Evolutionary conservation across 2,113 vertebrate genomes (phyloP).

Genomic region (Lycocorax pyrrhopterus): DNA sequence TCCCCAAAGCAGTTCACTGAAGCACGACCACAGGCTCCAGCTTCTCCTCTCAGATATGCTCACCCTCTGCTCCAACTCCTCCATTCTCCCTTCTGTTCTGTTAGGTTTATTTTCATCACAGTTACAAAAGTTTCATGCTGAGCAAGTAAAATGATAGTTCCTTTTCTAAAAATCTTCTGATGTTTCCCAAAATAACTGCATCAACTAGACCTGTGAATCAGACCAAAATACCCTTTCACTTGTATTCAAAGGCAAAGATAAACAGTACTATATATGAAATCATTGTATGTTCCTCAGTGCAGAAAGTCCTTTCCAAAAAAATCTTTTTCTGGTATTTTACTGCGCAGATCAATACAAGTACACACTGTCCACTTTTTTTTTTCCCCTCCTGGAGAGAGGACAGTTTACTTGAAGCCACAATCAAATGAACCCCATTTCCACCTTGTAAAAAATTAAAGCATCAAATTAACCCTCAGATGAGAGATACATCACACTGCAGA

Average conservation of each 20-base stretch:
- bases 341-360: not conserved
- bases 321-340: not conserved
- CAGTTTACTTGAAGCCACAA: not conserved
- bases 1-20: not conserved
- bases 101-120: not conserved
- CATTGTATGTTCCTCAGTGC: not conserved
- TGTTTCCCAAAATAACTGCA: not conserved
- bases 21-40: not conserved
- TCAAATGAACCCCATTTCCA: not conserved
- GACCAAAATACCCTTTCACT: not conserved
- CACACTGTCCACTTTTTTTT: not conserved
- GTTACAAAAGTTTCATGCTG: not conserved
- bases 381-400: not conserved
- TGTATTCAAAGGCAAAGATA: not conserved
- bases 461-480: not conserved
- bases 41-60: not conserved
- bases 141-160: not conserved
- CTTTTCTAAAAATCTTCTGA: not conserved
- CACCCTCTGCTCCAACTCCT: not conserved
- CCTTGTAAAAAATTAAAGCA: not conserved
- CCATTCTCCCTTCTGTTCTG: slow-evolving; percentile 4
- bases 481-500: not conserved
- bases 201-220: not conserved
- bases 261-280: not conserved
- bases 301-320: not conserved